Base-by-base conservation (phyloP, 2,113 vertebrate species). In the Pteruthius melanotis region DNA sequence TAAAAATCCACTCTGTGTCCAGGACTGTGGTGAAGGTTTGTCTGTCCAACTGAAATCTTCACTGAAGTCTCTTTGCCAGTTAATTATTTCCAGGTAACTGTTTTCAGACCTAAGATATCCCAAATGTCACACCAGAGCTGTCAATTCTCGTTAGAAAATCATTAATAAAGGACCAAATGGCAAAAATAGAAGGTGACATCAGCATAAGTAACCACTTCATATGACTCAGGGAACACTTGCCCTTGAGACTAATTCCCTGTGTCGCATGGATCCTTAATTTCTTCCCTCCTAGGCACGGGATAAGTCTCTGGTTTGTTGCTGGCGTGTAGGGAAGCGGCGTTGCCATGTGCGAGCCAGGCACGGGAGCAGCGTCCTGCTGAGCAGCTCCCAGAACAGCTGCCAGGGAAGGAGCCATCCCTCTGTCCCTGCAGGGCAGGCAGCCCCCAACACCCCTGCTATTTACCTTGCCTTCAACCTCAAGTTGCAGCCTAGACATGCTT, bases 341-440 rank as follows among this genome's bases (percentile, higher is more conserved):
- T 79, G 65, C 57, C 6, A 1, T 15, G 64, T 31, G n/a, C n/a
- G n/a, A n/a, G n/a, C n/a, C n/a, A n/a, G n/a, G n/a, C n/a, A 12
- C 39, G 9, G 39, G 35, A 81, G 54, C 57, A 23, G 7, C 24
- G 22, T 28, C 30, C 44, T 13, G 66, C 30, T 13, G 59, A 15
- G 12, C 33, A 15, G 61, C 37, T n/a, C n/a, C n/a, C n/a, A n/a
- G n/a, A n/a, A n/a, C n/a, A n/a, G n/a, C n/a, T n/a, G n/a, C n/a
- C n/a, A n/a, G n/a, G 7, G 3, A 40, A 40, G 40, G 17, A 82
- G 22, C 23, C 18, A 1, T 15, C 1, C 0, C 9, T 64, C 71
- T 17, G 1, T 39, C 33, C 0, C 22, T 52, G 4, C 60, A 28
- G 3, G 12, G 10, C 2, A 75, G 77, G 77, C 1, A 1, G 44